phyloP scores from a whole-genome alignment of 2,888 invertebrate genomes.

The Oxyscelio sp. region DNA sequence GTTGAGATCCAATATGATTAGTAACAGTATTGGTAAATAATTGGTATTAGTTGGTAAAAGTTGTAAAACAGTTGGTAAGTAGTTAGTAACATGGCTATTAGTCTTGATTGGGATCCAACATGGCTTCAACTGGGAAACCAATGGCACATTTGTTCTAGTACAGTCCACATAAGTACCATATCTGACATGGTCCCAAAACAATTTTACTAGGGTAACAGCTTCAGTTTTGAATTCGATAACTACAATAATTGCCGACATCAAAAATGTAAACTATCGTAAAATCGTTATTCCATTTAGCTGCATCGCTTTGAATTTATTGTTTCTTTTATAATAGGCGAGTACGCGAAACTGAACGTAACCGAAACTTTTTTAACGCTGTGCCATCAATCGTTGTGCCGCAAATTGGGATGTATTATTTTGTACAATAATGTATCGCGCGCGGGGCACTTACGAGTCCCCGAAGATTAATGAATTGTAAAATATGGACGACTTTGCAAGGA shows the following conservation, averaged over 20 bases:
- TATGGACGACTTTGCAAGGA: conserved; percentile 27
- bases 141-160: no score
- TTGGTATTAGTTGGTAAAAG: no score
- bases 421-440: conserved; percentile 33
- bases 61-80: no score
- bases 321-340: conserved; percentile 31
- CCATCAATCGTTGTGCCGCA: conserved; percentile 32
- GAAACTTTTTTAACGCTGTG: conserved; percentile 26
- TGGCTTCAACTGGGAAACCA: no score
- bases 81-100: no score
- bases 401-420: conserved; percentile 39
- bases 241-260: conserved; percentile 45
- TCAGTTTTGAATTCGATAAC: conserved; percentile 47
- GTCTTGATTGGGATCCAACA: no score
- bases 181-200: no score
- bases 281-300: conserved; percentile 52
- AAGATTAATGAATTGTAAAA: conserved; percentile 43
- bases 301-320: conserved; percentile 51
- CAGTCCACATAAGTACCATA: no score
- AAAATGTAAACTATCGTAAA: conserved; percentile 35
- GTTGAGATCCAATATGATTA: no score
- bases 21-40: no score
- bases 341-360: conserved; percentile 33
- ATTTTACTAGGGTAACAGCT: no score
- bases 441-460: conserved; percentile 49